phyloP scores from a whole-genome alignment of 92 coral and sea anemone species.

The Epizoanthus illoricatus region DNA sequence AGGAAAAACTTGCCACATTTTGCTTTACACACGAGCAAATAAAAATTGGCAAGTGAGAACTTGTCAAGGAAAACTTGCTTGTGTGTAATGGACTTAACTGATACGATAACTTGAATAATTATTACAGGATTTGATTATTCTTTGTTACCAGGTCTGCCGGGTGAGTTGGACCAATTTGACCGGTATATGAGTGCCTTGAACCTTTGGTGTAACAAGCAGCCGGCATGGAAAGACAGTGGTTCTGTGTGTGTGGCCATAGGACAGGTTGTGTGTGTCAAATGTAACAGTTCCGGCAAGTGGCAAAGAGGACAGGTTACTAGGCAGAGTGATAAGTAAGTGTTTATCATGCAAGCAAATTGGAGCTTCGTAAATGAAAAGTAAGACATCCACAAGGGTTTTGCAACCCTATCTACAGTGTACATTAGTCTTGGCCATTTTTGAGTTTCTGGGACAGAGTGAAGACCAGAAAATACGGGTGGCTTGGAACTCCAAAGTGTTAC shows the following conservation, averaged over 20 bases:
- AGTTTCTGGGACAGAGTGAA: too few relatives aligned
- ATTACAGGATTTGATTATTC: background rate
- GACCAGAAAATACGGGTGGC: too few relatives aligned
- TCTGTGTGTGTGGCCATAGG: conserved; percentile 45
- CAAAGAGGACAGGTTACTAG: conserved; percentile 81
- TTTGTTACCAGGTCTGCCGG: conserved; percentile 48
- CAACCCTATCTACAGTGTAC: background rate
- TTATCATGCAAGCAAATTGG: background rate
- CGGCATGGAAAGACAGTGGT: conserved; percentile 18
- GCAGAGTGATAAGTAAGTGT: conserved; percentile 58
- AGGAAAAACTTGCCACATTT: too few relatives aligned
- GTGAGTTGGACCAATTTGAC: conserved; percentile 74
- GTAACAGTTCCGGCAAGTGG: conserved; percentile 61
- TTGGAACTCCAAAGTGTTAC: too few relatives aligned
- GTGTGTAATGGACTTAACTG: too few relatives aligned
- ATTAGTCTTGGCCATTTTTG: too few relatives aligned
- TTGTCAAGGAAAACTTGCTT: too few relatives aligned
- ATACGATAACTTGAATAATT: background rate
- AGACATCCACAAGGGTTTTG: too few relatives aligned
- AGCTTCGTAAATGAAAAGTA: too few relatives aligned
- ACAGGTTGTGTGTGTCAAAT: conserved; percentile 74
- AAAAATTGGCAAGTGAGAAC: too few relatives aligned
- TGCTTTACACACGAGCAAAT: too few relatives aligned
- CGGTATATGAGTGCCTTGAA: conserved; percentile 66
- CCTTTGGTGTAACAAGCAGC: conserved; percentile 74